A percentile compares a stretch with the other conserved stretches of the same genome.
These are phyloP conservation scores for Porites divaricata DNA, from an alignment of 92 coral and sea anemone genomes.

Conservation along the genomic window DNA sequence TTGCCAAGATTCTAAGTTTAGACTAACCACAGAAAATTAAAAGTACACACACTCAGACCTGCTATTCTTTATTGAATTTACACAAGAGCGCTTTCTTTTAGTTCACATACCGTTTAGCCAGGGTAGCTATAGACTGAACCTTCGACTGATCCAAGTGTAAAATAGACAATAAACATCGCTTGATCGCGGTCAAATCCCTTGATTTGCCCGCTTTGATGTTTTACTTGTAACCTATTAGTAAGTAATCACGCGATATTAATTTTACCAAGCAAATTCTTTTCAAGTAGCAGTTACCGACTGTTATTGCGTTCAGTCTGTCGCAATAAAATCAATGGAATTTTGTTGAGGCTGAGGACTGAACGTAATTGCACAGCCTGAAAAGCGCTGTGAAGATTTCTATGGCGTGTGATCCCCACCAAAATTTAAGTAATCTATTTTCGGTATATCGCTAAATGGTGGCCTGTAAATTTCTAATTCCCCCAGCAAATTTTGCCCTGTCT, in stretches of 20 bases:
- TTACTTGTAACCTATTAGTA: not conserved
- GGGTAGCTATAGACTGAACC: conserved; percentile 16
- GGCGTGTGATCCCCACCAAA: too few species aligned
- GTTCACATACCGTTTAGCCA: conserved; percentile 3
- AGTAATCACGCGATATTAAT: conserved; percentile 35
- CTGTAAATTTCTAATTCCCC: too few species aligned
- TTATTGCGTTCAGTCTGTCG: conserved; percentile 26
- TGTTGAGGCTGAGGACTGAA: conserved; percentile 15
- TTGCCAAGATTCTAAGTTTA: too few species aligned
- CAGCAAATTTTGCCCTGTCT: too few species aligned
- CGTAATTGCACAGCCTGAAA: conserved; percentile 25
- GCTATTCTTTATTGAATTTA: too few species aligned
- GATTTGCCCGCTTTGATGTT: conserved; percentile 13
- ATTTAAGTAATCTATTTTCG: too few species aligned
- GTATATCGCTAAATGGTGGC: too few species aligned
- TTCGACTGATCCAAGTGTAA: conserved; percentile 12
- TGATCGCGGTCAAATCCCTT: conserved; percentile 22
- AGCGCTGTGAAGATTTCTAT: too few species aligned
- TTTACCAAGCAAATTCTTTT: conserved; percentile 45
- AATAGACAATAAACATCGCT: conserved; percentile 2
- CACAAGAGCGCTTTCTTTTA: too few species aligned
- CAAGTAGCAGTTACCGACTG: conserved; percentile 16
- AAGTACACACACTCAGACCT: too few species aligned
- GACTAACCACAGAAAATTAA: too few species aligned
- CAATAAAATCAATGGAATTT: conserved; percentile 38